Conservation (phyloP, 2,888 invertebrate species). For the Rapana venosa region DNA sequence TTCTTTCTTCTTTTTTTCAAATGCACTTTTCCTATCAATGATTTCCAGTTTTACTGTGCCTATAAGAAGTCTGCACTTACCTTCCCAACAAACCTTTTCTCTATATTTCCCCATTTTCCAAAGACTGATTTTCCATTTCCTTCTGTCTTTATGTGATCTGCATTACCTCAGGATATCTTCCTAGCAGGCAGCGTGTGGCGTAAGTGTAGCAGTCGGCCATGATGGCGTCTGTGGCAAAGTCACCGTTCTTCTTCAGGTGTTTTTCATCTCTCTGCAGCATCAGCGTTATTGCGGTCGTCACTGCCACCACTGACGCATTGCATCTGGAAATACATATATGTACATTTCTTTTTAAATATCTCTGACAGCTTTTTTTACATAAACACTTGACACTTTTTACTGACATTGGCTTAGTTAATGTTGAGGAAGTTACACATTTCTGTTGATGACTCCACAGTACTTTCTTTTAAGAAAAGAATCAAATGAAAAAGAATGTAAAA, state of each 20-base stretch:
- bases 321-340: constrained; percentile 59
- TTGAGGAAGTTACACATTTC: too few species aligned
- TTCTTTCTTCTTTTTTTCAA: neutral
- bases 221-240: constrained; percentile 66
- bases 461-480: too few species aligned
- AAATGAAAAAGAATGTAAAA: too few species aligned
- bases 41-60: too few species aligned
- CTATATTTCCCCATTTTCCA: too few species aligned
- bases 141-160: neutral
- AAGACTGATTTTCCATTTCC: too few species aligned
- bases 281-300: constrained; percentile 69
- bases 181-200: constrained; percentile 60
- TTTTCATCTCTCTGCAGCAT: constrained; percentile 69
- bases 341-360: neutral
- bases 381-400: too few species aligned
- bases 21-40: neutral
- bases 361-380: too few species aligned
- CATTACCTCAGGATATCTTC: constrained; percentile 45
- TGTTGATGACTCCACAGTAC: too few species aligned
- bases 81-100: too few species aligned
- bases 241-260: constrained; percentile 68
- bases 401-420: too few species aligned
- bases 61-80: neutral
- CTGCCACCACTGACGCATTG: constrained; percentile 75
- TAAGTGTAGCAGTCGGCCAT: constrained; percentile 67